Evolutionary conservation across 2,113 vertebrate genomes (phyloP), one percentile per base, ranked within the genome.

Genomic region (Paramisgurnus dabryanus): DNA sequence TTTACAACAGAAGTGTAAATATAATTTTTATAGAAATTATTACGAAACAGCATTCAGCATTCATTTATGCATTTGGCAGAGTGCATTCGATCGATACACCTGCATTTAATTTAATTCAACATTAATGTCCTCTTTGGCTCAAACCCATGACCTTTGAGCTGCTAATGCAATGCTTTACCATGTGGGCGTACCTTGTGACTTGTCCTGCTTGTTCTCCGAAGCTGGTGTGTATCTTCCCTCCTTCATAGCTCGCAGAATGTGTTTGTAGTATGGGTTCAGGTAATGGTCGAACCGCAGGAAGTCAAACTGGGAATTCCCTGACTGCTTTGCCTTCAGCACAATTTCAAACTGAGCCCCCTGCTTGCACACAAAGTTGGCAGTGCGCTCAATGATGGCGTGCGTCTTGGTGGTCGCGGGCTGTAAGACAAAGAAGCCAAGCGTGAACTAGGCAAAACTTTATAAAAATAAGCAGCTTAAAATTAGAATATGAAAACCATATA

Each of bases 261-360:
- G 94, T 83, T 95, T 99, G 91, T 99, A 99, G 91, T 99, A 99
- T 61, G 98, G 98, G 80, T 99, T 99, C 91, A 99, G 93, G 93
- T 99, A 99, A 91, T 99, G 98, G 89, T 99, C 98, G 34, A 99
- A 99, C 0, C 97, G 92, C 60, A 99, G 90, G 69, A 99, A 99
- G 90, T 99, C 98, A 64, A 99, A 99, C 87, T 99, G 98, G 0
- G 98, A 99, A 92, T 99, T 99, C 0, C 94, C 90, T 0, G 97
- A 88, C 86, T 99, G 98, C 90, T 98, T 98, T 15, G 97, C 96
- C 89, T 99, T 99, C 67, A 99, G 90, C 91, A 99, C 98, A 2
- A 99, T 99, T 85, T 99, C 98, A 89, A 99, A 99, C 86, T 98
- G 98, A 11, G 95, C 96, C 4, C 98, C 98, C 84, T 99, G 97